Evolutionary conservation across 2,797 vertebrate species (phyloP), one percentile per base, ranked within the genome.

Genomic region (Philypnodon macrostomus): DNA sequence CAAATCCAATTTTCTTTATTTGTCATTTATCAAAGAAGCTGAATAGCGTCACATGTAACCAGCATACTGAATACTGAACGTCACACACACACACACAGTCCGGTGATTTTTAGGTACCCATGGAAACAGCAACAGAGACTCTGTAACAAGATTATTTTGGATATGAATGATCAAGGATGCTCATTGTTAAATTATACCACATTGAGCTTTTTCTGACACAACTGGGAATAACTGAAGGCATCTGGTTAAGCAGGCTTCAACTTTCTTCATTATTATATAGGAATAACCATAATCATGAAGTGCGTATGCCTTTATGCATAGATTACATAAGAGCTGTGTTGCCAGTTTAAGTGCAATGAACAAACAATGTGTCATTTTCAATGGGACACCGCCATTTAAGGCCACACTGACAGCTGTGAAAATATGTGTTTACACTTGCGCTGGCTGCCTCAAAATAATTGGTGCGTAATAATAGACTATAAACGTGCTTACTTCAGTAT

Each of bases 1-100:
- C 55, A 44, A 65, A 70, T 71, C 62, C 45, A 62, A 53, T 75
- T 63, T 57, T 46, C 40, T 44, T 62, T 26, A 68, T 68, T 73
- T 17, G 47, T 67, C 67, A 69, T 70, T 74, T 31, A 75, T 63
- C 36, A 42, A 29, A n/a, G 11, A 24, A 58, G 13, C 55, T 50
- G 31, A 69, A 77, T 27, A 67, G 42, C 26, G 45, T 35, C 23
- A 30, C 50, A 36, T 44, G 51, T 21, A 41, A 41, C 11, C 1
- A 10, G 53, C 26, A 42, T 8, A 45, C 1, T 34, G 15, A 52
- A 79, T 63, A 38, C 53, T 35, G 57, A 73, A 63, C 21, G 33
- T 18, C 31, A 4, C 17, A 14, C 53, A 35, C 29, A 47, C n/a
- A n/a, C 19, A 18, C 53, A 35, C 29, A 47, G n/a, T 15, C 41